A percentile compares a stretch with the other conserved stretches of the same genome.
These are phyloP conservation scores for Pyrocoelia pectoralis DNA, from an alignment of 2,888 invertebrate species.

Conservation along the genomic window DNA sequence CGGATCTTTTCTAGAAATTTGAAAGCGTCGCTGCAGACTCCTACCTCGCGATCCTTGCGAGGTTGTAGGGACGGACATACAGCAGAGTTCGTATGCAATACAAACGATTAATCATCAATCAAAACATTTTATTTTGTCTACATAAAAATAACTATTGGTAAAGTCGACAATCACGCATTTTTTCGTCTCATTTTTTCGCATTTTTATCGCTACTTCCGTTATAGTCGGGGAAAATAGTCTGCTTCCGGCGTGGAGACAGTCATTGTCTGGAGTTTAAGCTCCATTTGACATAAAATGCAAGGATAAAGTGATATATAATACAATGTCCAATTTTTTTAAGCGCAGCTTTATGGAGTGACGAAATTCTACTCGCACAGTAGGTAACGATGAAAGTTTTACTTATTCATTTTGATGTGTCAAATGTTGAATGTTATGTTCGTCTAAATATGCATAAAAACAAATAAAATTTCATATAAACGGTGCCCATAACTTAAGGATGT, in stretches of 20 bases:
- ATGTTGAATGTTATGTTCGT: not conserved
- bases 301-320: constrained; percentile 34
- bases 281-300: constrained; percentile 50
- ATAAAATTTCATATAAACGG: constrained; percentile 4
- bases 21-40: too few relatives aligned
- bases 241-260: constrained; percentile 48
- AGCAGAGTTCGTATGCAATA: constrained; percentile 52
- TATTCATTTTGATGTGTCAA: constrained; percentile 4
- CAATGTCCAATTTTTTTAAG: constrained; percentile 25
- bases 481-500: constrained; percentile 15
- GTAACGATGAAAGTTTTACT: too few relatives aligned
- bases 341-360: not conserved
- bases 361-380: not conserved
- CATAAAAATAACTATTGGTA: constrained; percentile 48
- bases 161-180: constrained; percentile 45
- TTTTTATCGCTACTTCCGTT: constrained; percentile 56
- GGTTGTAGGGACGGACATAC: too few relatives aligned
- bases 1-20: too few relatives aligned
- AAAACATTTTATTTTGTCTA: constrained; percentile 53
- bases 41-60: too few relatives aligned
- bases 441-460: not conserved
- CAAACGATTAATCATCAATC: constrained; percentile 70
- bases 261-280: constrained; percentile 52
- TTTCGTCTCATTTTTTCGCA: constrained; percentile 49
- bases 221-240: constrained; percentile 46